Evolutionary conservation across 2,888 invertebrate species (phyloP), one percentile per base, ranked within the genome.

Genomic region (Drosophila anomalata): DNA sequence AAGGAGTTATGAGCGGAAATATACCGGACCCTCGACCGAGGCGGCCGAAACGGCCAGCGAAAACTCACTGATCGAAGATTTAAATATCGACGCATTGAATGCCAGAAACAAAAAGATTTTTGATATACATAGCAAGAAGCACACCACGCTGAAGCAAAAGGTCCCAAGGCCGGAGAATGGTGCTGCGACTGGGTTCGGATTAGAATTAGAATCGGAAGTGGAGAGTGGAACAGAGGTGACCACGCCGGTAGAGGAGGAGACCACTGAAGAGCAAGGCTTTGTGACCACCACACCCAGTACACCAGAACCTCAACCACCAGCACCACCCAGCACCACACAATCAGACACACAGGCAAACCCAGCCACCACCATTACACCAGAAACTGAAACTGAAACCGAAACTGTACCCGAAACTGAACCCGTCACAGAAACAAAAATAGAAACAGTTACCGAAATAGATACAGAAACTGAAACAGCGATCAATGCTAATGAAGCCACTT

Each of bases 91-190:
- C 79, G 93, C 93, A 8, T 82, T 93, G 20, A 93, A 92, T 88
- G 92, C 92, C 39, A 91, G 93, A 73, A 93, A 93, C 73, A 93
- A 93, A 77, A 93, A 93, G 82, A 90, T 93, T 52, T 93, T 93
- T 73, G 90, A 91, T 69, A 92, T 91, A 68, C 90, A 92, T 71
- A 92, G 91, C 79, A 91, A 91, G 63, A 91, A 92, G 84, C 92
- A 92, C 75, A 90, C 91, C 51, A 88, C 90, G n/a, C 75, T 87
- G 11, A 90, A 87, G 70, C 90, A 90, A 44, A 91, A 91, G 75
- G 63, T 77, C 8, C 62, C 44, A 4, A 69, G 54, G 47, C 20
- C 51, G 4, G 80, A 73, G 8, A 31, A 76, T 5, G 77, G 76
- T 17, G 50, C 57, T 11, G 56, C 55, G 24, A n/a, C 57, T 31